Evolutionary conservation across 2,797 vertebrate species (phyloP).

Genomic region (Phaenicophaeus curvirostris): DNA sequence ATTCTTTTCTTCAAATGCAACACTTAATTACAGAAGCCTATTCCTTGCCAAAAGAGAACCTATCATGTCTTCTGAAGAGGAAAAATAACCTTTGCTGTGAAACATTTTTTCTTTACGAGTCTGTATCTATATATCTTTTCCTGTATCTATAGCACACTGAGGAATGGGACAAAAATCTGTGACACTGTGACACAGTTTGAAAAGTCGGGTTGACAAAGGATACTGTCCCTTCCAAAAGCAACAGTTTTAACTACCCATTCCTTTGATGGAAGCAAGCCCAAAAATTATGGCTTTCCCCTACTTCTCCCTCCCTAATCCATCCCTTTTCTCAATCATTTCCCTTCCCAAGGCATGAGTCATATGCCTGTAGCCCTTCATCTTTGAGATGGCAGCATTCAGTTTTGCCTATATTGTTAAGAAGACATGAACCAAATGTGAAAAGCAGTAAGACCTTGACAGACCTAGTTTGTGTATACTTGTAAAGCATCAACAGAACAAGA

Average conservation of each 20-base stretch:
- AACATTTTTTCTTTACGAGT: neutral
- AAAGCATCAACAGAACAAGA: neutral
- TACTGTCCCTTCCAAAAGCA: neutral
- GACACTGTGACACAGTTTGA: neutral
- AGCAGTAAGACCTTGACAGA: neutral
- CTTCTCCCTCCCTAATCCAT: neutral
- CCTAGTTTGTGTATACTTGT: neutral
- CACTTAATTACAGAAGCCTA: neutral
- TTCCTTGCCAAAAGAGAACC: neutral
- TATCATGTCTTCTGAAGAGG: neutral
- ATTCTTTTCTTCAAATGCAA: neutral
- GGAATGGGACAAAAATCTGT: neutral
- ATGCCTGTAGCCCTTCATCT: neutral
- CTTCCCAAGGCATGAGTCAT: fast-evolving
- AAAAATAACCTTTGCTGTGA: neutral
- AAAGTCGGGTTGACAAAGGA: neutral
- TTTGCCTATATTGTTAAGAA: neutral
- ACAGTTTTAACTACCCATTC: neutral
- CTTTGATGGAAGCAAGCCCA: neutral
- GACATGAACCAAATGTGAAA: neutral
- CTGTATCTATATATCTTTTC: too few species aligned
- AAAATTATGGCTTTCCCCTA: neutral
- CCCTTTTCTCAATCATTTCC: neutral
- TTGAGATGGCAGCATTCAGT: neutral
- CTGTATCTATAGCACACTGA: neutral